These are phyloP conservation scores for Catostomus latipinnis DNA, from an alignment of 2,797 vertebrate species.

Conservation along the genomic window DNA sequence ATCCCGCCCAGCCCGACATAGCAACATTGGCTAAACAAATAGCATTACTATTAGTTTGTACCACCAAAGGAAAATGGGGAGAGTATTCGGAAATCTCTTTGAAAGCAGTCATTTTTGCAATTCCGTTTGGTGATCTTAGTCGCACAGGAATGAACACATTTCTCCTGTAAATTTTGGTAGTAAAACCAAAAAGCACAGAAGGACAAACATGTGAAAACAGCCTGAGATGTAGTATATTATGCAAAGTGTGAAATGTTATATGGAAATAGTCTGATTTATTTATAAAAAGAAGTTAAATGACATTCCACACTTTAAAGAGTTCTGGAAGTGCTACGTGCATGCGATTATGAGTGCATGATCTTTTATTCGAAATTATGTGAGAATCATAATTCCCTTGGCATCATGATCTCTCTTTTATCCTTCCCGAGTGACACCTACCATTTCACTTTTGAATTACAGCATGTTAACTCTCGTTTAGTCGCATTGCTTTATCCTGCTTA, in stretches of 20 bases:
- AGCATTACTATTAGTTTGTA: too few species aligned
- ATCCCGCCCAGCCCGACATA: too few species aligned
- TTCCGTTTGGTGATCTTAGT: too few species aligned
- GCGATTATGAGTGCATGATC: neutral
- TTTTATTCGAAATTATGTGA: neutral
- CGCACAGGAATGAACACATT: too few species aligned
- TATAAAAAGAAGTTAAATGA: neutral
- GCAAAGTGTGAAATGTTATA: neutral
- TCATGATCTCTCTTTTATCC: neutral
- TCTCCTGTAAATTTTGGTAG: neutral
- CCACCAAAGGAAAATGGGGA: too few species aligned
- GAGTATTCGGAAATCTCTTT: too few species aligned
- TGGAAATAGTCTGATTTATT: neutral
- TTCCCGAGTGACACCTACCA: neutral
- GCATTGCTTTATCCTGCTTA: neutral
- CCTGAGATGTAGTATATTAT: neutral
- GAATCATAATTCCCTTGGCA: neutral
- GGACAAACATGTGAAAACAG: neutral
- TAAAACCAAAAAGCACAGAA: neutral
- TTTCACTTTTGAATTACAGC: constrained; percentile 2
- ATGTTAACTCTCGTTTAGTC: neutral
- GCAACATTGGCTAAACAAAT: too few species aligned
- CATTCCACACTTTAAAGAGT: neutral
- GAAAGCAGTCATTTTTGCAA: too few species aligned
- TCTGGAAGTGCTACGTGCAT: neutral